Evolutionary conservation across 1,140 invertebrate species (phyloP).

Genomic region (Drosophila asahinai): DNA sequence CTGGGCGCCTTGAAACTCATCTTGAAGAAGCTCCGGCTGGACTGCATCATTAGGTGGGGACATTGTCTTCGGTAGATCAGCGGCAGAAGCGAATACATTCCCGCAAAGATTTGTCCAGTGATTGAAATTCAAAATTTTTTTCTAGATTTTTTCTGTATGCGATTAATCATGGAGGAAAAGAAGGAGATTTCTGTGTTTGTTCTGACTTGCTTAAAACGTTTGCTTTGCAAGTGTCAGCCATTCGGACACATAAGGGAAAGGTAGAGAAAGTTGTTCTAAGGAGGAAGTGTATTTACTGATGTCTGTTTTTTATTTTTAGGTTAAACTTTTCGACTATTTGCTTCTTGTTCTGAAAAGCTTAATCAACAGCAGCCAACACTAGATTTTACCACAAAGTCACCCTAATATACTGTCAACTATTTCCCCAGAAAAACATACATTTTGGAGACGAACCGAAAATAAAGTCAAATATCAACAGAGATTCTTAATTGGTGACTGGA

Average conservation of each 20-base stretch:
- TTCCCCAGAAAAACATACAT: neutral
- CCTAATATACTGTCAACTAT: neutral
- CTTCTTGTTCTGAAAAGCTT: neutral
- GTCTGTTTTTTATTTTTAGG: neutral
- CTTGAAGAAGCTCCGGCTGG: slow-evolving; percentile 56
- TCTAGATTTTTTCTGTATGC: slow-evolving; percentile 14
- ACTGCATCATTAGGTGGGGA: slow-evolving; percentile 1
- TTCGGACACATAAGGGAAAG: slow-evolving; percentile 47
- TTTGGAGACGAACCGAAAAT: neutral
- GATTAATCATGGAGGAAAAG: slow-evolving; percentile 8
- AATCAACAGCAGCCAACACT: too few relatives aligned
- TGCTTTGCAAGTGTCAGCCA: slow-evolving; percentile 14
- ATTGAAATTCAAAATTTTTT: slow-evolving; percentile 16
- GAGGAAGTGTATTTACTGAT: neutral
- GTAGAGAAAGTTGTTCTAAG: slow-evolving; percentile 2
- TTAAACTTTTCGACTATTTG: too few relatives aligned
- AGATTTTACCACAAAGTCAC: neutral
- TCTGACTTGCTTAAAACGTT: slow-evolving; percentile 16
- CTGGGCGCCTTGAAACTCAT: slow-evolving; percentile 37
- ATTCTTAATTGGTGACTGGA: too few relatives aligned
- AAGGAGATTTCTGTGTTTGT: slow-evolving; percentile 14
- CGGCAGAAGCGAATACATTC: slow-evolving; percentile 42
- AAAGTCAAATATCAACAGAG: neutral
- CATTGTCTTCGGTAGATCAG: slow-evolving; percentile 11
- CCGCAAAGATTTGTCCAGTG: slow-evolving; percentile 2